Evolutionary conservation across 2,797 vertebrate species (phyloP), one percentile per base, ranked within the genome.

Genomic region (Okamejei kenojei): DNA sequence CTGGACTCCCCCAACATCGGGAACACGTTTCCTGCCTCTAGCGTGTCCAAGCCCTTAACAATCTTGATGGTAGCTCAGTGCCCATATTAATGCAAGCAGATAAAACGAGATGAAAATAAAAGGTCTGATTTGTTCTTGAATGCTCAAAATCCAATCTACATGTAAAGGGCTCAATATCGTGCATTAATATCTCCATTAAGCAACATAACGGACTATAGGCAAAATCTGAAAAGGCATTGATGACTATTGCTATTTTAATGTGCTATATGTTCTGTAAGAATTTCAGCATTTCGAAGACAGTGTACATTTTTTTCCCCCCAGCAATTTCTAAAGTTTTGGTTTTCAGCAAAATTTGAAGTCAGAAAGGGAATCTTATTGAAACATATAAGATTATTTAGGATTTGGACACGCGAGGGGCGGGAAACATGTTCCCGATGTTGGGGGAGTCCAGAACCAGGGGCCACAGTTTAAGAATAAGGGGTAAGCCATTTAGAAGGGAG

Each of bases 181-280:
- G 17, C 61, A 15, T 65, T n/a, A n/a, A n/a, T n/a, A n/a, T 88
- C 17, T 21, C 15, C 15, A 65, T 88, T 88, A 23, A 88, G 17
- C n/a, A 8, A 26, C 29, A 65, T 19, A 19, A 19, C 65, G 84
- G 17, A 10, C 32, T 88, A 68, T 35, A n/a, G n/a, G 7, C 61
- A 68, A 68, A 68, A 88, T 65, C 23, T 35, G n/a, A 68, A 68
- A 88, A 88, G 61, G 7, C n/a, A 88, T 65, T 88, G 84, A 88
- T 86, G 26, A 65, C 58, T n/a, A 32, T 86, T 65, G 63, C 58
- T n/a, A 32, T 86, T 65, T 86, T 86, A 86, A 65, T 68, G n/a
- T 65, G 4, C 6, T 35, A 19, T 61, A 32, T 68, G 38, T 35
- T 88, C 58, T 7, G 26, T 71, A 86, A 29, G 11, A 32, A 17